A percentile compares a stretch with the other conserved stretches of the same genome.
Evolutionary conservation across 1,140 invertebrate genomes (phyloP).

Genomic region (Charaxes varanes): DNA sequence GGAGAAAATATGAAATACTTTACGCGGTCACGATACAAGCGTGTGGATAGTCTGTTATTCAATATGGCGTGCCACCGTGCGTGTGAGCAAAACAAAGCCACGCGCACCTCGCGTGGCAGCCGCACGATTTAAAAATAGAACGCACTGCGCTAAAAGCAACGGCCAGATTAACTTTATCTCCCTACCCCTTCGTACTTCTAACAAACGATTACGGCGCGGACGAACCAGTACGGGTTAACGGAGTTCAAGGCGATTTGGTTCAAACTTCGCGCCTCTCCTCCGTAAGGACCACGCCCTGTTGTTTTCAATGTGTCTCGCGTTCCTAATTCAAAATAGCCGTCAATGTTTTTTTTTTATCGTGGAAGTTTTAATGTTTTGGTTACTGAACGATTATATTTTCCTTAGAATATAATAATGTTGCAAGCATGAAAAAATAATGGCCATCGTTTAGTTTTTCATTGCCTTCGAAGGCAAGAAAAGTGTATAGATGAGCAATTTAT

Average conservation of each 20-base stretch:
- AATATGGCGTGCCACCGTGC: slow-evolving; percentile 46
- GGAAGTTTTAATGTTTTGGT: no score
- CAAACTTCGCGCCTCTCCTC: slow-evolving; percentile 25
- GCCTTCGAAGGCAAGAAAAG: no score
- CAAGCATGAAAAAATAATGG: no score
- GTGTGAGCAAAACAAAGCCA: slow-evolving; percentile 62
- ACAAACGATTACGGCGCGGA: slow-evolving; percentile 6
- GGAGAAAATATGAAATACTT: slow-evolving; percentile 27
- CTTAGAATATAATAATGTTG: no score
- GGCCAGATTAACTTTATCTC: slow-evolving; percentile 30
- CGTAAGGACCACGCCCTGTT: slow-evolving; percentile 53
- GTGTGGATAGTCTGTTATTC: slow-evolving; percentile 42
- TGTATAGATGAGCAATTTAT: no score
- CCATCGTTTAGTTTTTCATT: no score
- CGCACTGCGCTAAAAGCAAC: slow-evolving; percentile 35
- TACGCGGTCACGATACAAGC: slow-evolving; percentile 42
- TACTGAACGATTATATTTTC: no score
- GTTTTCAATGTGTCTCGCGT: slow-evolving; percentile 38
- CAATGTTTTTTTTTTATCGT: slow-evolving; percentile 19
- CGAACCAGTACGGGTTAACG: slow-evolving; percentile 11
- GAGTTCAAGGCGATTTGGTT: slow-evolving; percentile 32
- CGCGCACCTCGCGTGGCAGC: slow-evolving; percentile 52
- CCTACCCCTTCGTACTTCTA: slow-evolving; percentile 16
- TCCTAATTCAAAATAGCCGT: slow-evolving; percentile 47
- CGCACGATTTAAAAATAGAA: slow-evolving; percentile 58